phyloP scores from a whole-genome alignment of 2,797 vertebrate genomes.

The Ptychadena robeensis region DNA sequence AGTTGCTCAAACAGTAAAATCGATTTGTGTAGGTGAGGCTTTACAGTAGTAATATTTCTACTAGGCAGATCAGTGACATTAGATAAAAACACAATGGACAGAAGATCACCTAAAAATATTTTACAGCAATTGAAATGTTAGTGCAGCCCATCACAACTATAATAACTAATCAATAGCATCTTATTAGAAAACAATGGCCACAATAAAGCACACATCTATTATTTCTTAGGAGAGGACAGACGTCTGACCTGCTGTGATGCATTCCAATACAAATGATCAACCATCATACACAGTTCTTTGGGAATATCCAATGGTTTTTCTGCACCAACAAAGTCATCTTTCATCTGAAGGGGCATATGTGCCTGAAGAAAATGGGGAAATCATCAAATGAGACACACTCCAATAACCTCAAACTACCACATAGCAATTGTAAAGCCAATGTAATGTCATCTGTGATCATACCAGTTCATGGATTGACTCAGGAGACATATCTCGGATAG shows the following conservation, averaged over 20 bases:
- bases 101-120: too few relatives aligned
- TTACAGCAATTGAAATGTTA: too few relatives aligned
- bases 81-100: too few relatives aligned
- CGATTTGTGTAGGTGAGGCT: too few relatives aligned
- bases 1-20: too few relatives aligned
- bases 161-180: neutral
- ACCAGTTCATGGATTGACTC: conserved; percentile 82
- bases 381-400: conserved; percentile 13
- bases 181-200: neutral
- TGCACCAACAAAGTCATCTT: conserved; percentile 60
- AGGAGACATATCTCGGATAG: conserved; percentile 86
- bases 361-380: conserved; percentile 72
- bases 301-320: conserved; percentile 89
- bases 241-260: conserved; percentile 87
- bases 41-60: too few relatives aligned
- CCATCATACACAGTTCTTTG: conserved; percentile 97
- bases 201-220: neutral
- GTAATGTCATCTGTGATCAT: conserved; percentile 33
- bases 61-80: too few relatives aligned
- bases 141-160: too few relatives aligned
- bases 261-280: conserved; percentile 89
- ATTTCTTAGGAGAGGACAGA: neutral
- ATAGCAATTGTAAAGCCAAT: neutral
- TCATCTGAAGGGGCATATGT: conserved; percentile 69
- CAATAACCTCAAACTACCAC: neutral